Evolutionary conservation across 35 echinoderm and acorn worm species (phyloP).

Genomic region (Ptychodera flava): DNA sequence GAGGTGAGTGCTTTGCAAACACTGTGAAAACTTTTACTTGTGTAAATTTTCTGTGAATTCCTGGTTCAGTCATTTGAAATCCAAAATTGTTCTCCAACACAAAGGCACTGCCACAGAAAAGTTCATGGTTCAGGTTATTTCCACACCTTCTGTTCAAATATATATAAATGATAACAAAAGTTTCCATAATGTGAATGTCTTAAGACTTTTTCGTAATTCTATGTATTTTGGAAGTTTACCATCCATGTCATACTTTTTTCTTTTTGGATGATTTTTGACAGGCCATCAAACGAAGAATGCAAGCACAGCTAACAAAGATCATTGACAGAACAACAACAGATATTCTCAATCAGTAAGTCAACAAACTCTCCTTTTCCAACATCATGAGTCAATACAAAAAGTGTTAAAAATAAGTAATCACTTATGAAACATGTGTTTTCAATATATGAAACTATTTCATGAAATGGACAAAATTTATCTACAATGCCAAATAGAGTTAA

Average conservation of each 20-base stretch:
- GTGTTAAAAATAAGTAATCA: background rate
- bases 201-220: too few relatives aligned
- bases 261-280: too few relatives aligned
- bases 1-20: conserved; percentile 49
- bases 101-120: background rate
- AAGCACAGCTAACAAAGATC: conserved; percentile 70
- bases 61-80: background rate
- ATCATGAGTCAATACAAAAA: too few relatives aligned
- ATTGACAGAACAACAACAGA: conserved; percentile 77
- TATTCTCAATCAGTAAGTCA: conserved; percentile 78
- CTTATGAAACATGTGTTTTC: background rate
- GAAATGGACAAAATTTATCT: background rate
- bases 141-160: background rate
- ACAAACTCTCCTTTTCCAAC: too few relatives aligned
- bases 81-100: too few relatives aligned
- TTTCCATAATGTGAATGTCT: too few relatives aligned
- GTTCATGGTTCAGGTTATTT: background rate
- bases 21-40: background rate
- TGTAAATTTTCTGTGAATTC: background rate
- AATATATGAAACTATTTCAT: background rate
- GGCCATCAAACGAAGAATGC: conserved; percentile 10
- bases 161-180: too few relatives aligned
- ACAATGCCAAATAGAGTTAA: background rate
- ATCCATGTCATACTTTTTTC: too few relatives aligned
- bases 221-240: too few relatives aligned